These are phyloP conservation scores for Mamestra brassicae DNA, from an alignment of 2,888 invertebrate genomes.

Conservation along the genomic window DNA sequence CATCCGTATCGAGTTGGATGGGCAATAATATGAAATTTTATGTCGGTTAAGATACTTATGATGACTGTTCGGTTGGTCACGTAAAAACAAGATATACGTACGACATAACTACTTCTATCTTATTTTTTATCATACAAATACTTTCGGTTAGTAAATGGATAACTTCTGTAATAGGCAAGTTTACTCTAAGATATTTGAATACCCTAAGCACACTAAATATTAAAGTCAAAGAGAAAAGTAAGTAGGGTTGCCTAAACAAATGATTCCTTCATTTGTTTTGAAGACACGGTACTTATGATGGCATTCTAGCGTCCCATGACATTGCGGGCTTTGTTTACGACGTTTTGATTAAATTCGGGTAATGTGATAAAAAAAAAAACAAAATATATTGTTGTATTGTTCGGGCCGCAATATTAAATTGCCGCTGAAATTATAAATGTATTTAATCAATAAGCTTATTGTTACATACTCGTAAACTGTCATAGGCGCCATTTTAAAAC, in stretches of 20 bases:
- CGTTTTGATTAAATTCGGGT: not conserved
- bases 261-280: not conserved
- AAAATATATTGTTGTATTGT: not conserved
- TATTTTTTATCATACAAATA: too few relatives aligned
- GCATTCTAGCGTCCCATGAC: too few relatives aligned
- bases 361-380: not conserved
- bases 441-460: not conserved
- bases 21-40: not conserved
- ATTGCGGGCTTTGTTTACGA: too few relatives aligned
- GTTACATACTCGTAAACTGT: too few relatives aligned
- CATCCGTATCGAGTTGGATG: not conserved
- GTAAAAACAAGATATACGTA: not conserved
- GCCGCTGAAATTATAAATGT: not conserved
- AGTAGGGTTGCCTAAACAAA: conserved; percentile 5
- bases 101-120: too few relatives aligned
- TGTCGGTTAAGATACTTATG: not conserved
- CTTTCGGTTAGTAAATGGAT: too few relatives aligned
- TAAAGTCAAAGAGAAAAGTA: not conserved
- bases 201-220: not conserved
- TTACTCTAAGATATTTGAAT: conserved; percentile 4
- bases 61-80: not conserved
- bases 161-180: not conserved
- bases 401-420: not conserved
- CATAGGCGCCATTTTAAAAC: too few relatives aligned
- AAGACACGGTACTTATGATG: too few relatives aligned